Evolutionary conservation across 1,140 invertebrate genomes (phyloP), one percentile per base, ranked within the genome.

Genomic region (Phocides pigmalion): DNA sequence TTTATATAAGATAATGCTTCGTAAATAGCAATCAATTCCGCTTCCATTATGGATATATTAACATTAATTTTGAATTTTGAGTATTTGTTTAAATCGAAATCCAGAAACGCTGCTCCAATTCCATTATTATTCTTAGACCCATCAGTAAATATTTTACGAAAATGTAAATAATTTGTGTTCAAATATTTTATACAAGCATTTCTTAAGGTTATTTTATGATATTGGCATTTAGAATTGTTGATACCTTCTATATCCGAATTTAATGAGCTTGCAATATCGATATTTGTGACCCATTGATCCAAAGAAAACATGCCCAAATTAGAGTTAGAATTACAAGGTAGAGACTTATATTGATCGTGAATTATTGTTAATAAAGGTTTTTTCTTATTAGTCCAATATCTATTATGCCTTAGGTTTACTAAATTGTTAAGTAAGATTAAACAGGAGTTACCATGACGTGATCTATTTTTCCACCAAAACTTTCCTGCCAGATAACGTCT

Each of bases 11-110:
- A 42, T n/a, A 67, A 50, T n/a, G 59, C 19, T 37, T 67, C 42
- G 16, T 32, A 56, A 20, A 67, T 67, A 41, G 59, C 65, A 12
- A 58, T 6, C 4, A 62, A 14, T 28, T 67, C 65, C 8, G 46
- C 16, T 42, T 54, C 47, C 65, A 63, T 63, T 12, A 67, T 44
- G 1, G 51, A 58, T 14, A 67, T 16, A 15, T 58, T 56, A 12
- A 9, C n/a, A 49, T 14, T 44, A 5, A 68, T 58, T 58, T 62
- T 58, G 17, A 56, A 63, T 44, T 62, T 58, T 5, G 4, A 25
- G 44, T 12, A 20, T 0, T 15, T 16, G n/a, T 56, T 50, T 11
- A n/a, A 16, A 2, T 53, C 39, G 6, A 42, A 15, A 28, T 66
- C 56, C 15, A 61, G 54, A 49, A 66, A 46, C 1, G 56, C 47